phyloP scores from a whole-genome alignment of 2,113 vertebrate species.

The Protobothrops flavoviridis region DNA sequence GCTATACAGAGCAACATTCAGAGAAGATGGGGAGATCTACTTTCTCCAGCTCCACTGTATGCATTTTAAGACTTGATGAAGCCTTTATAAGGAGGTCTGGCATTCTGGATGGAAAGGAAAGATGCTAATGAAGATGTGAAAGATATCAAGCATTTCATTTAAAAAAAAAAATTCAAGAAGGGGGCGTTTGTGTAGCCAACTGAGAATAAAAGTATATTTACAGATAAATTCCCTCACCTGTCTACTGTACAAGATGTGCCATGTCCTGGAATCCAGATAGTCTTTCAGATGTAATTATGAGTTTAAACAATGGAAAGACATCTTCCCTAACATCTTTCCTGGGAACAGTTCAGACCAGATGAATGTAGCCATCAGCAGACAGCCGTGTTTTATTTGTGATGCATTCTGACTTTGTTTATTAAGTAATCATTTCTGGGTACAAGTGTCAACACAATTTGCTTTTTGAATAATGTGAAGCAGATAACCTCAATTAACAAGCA shows the following conservation, averaged over 20 bases:
- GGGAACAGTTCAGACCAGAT: slow-evolving; percentile 20
- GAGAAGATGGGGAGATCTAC: background rate
- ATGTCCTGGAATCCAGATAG: slow-evolving; percentile 6
- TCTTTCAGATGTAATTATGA: background rate
- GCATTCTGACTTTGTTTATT: slow-evolving; percentile 63
- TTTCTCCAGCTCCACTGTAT: background rate
- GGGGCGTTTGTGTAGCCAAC: background rate
- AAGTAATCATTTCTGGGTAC: slow-evolving; percentile 64
- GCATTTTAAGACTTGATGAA: background rate
- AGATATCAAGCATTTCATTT: background rate
- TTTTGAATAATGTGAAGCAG: slow-evolving; percentile 67
- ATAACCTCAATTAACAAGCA: slow-evolving; percentile 69
- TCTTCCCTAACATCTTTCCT: slow-evolving; percentile 1
- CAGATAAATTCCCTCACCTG: background rate
- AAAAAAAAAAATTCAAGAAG: background rate
- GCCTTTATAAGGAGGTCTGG: background rate
- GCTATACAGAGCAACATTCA: background rate
- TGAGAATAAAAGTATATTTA: background rate
- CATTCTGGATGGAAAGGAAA: background rate
- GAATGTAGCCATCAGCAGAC: slow-evolving; percentile 26
- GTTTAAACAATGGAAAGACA: slow-evolving; percentile 22
- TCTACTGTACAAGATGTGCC: background rate
- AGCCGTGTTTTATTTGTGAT: slow-evolving; percentile 27
- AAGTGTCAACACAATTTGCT: slow-evolving; percentile 64
- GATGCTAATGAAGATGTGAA: background rate